A percentile compares a stretch with the other conserved stretches of the same genome.
These are phyloP conservation scores for Arenaria interpres DNA, from an alignment of 2,113 vertebrate genomes.

Conservation along the genomic window DNA sequence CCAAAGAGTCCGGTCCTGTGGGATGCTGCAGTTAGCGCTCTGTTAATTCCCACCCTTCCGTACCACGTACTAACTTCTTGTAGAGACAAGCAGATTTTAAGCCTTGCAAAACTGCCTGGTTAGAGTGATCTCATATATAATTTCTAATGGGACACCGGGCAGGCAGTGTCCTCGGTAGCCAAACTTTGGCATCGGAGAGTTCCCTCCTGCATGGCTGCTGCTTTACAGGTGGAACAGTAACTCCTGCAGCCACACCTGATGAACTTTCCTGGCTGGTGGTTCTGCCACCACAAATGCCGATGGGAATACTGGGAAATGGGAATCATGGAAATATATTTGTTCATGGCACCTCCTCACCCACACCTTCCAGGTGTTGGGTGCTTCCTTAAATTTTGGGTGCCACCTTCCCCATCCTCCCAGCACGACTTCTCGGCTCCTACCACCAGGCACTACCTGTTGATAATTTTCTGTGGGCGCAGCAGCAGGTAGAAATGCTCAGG, in stretches of 20 bases:
- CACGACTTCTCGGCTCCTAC: background rate
- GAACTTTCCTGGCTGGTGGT: background rate
- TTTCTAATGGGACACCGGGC: background rate
- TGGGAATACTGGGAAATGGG: background rate
- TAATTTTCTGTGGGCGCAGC: background rate
- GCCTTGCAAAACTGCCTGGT: background rate
- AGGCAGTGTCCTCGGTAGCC: background rate
- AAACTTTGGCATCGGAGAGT: background rate
- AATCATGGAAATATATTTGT: background rate
- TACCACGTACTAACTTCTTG: background rate
- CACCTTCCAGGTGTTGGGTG: background rate
- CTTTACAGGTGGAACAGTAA: background rate
- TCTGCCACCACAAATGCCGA: background rate
- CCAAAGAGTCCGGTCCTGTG: background rate
- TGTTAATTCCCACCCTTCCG: background rate
- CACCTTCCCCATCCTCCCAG: background rate
- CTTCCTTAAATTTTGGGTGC: background rate
- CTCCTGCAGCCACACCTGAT: background rate
- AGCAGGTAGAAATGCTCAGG: background rate
- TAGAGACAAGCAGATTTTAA: constrained; percentile 13
- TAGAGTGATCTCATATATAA: background rate
- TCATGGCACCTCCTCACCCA: background rate
- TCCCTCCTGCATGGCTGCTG: background rate
- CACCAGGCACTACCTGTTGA: background rate
- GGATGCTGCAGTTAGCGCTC: background rate